Percentiles rank a stretch among this genome's conserved stretches.
phyloP scores from a whole-genome alignment of 1,140 invertebrate species.

The Calephelis nemesis region DNA sequence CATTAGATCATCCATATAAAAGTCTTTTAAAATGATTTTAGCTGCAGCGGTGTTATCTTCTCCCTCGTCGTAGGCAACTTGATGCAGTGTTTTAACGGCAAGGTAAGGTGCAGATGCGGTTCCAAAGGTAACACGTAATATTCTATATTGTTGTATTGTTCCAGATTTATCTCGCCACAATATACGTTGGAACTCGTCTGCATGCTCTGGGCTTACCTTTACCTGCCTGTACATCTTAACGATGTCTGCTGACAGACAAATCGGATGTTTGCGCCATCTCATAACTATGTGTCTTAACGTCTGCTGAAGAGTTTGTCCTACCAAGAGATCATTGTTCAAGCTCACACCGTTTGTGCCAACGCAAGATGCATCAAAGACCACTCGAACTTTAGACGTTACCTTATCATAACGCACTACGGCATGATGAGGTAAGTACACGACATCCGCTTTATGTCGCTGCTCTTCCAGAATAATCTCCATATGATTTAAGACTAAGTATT shows the following conservation, averaged over 20 bases:
- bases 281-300: slow-evolving; percentile 30
- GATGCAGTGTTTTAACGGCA: background rate
- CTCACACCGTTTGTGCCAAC: slow-evolving; percentile 14
- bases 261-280: slow-evolving; percentile 23
- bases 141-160: slow-evolving; percentile 20
- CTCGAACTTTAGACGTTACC: slow-evolving; percentile 24
- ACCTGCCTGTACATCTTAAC: slow-evolving; percentile 34
- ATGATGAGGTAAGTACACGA: slow-evolving; percentile 30
- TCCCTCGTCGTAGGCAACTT: background rate
- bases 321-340: slow-evolving; percentile 28
- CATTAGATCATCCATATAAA: slow-evolving; percentile 5
- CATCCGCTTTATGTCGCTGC: slow-evolving; percentile 2
- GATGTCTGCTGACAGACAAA: slow-evolving; percentile 26
- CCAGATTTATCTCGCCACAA: slow-evolving; percentile 24
- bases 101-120: slow-evolving; percentile 5
- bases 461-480: slow-evolving; percentile 12
- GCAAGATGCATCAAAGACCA: slow-evolving; percentile 21
- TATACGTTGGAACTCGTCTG: slow-evolving; percentile 28
- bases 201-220: slow-evolving; percentile 6
- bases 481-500: slow-evolving; percentile 23
- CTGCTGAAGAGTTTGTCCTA: slow-evolving; percentile 27
- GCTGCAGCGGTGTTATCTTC: background rate
- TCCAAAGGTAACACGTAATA: slow-evolving; percentile 4
- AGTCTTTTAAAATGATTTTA: background rate
- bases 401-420: slow-evolving; percentile 27